Evolutionary conservation across 2,888 invertebrate species (phyloP), one percentile per base, ranked within the genome.

Genomic region (Argyra leucocephala): DNA sequence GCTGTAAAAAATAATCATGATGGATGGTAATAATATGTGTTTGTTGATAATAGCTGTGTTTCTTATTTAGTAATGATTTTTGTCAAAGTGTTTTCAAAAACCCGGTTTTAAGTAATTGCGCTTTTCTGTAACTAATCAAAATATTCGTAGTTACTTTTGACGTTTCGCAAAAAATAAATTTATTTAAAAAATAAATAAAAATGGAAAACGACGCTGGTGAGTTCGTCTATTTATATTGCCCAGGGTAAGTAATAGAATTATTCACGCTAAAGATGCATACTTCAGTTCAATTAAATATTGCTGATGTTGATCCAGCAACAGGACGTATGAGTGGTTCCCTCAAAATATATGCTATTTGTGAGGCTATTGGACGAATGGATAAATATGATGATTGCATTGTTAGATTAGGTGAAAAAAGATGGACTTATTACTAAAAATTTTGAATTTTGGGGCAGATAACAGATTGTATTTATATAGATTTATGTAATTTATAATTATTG

Each of bases 121-220:
- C n/a, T n/a, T n/a, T n/a, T n/a, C n/a, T n/a, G n/a, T n/a, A n/a
- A n/a, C n/a, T n/a, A n/a, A n/a, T n/a, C n/a, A n/a, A n/a, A n/a
- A n/a, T n/a, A n/a, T n/a, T n/a, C n/a, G n/a, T n/a, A n/a, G n/a
- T n/a, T n/a, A 48, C 4, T 18, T 48, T 48, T 15, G 48, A 48
- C 48, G 48, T 18, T 48, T 48, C n/a, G 18, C 18, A n/a, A 5
- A 18, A 18, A 48, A 48, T 48, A 48, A 48, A 48, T 12, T 48
- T 48, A 9, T 9, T 12, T 12, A 48, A 15, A 48, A 48, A 48
- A 12, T 9, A 7, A 57, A 66, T 64, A 64, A 74, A 74, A 81
- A 98, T 99, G 98, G 96, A 98, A 83, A 98, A 98, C 96, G 97
- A 98, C 85, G 89, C 93, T 71, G 96, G 96, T 81, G 95, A 96